Percentiles rank a stretch among this genome's conserved stretches.
Conservation (phyloP, 2,113 vertebrate species). For the Hylia prasina region DNA sequence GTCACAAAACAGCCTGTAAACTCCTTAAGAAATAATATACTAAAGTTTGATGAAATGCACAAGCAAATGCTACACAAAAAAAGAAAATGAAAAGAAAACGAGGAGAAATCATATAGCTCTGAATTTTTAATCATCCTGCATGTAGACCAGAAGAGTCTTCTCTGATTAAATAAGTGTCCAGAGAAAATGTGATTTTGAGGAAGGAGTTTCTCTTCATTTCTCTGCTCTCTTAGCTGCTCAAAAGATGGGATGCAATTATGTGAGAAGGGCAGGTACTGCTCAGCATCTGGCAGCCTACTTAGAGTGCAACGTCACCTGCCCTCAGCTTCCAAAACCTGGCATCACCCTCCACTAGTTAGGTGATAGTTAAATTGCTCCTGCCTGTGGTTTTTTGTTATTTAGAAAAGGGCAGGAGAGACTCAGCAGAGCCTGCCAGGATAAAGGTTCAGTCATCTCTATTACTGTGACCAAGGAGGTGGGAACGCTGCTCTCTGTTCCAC, state of each 20-base stretch:
- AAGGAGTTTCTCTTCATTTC: not conserved
- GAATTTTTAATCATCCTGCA: not conserved
- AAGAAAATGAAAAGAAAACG: not conserved
- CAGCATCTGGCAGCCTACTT: not conserved
- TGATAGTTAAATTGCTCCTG: not conserved
- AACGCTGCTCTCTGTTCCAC: not conserved
- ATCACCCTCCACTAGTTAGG: not conserved
- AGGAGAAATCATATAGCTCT: not conserved
- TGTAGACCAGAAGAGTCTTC: not conserved
- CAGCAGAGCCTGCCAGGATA: not conserved
- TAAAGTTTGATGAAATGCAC: not conserved
- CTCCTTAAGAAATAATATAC: not conserved
- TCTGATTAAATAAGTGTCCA: not conserved
- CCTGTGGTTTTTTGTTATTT: not conserved
- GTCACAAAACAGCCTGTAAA: not conserved
- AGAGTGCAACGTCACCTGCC: not conserved
- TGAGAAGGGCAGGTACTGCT: not conserved
- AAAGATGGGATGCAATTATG: not conserved
- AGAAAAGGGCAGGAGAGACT: not conserved
- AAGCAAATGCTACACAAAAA: not conserved
- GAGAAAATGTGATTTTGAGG: not conserved
- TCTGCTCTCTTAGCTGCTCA: not conserved
- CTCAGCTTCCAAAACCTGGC: not conserved
- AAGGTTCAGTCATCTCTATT: not conserved
- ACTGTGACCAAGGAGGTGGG: not conserved